Base-by-base conservation (phyloP, 2,888 invertebrate species). In the Sphaerophoria taeniata region DNA sequence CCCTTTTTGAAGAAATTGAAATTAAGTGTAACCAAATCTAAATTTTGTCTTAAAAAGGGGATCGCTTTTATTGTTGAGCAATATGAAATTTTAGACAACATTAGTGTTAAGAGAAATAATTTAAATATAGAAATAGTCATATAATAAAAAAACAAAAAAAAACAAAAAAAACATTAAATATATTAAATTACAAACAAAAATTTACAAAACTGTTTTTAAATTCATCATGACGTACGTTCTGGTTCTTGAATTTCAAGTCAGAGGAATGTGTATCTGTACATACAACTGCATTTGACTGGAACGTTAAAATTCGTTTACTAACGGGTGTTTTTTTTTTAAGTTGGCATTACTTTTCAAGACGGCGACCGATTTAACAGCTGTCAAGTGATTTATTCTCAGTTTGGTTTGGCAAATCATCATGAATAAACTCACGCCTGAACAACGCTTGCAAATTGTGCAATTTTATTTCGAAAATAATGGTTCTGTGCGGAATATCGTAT, bases 81-180 rank as follows among this genome's bases (percentile, higher is more conserved):
- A 71, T 36, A 70, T 76, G 47, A 72, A 75, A 71, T 72, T 67
- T 71, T 56, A 33, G 47, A 61, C 61, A 71, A 67, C 34, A 16
- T n/a, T 51, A 67, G 43, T 75, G 53, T 79, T 56, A 73, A 60
- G 65, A 55, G 12, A 61, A 47, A 45, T 67, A 67, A 61, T 60
- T 76, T 71, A 75, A 71, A 71, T 55, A 14, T 81, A 81, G 76
- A 31, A 74, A 74, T 47, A 60, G 36, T 47, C 60, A 63, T 39
- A 63, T 33, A 63, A 31, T 39, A 76, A n/a, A 61, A 24, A 55
- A 39, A 39, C 1, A 39, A 39, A 39, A 60, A 60, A 67, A 58
- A 69, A 72, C 11, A 60, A 49, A 49, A 16, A 43, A 82, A 24
- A 2, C 24, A 60, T 6, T 24, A 12, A 60, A 60, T 12, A 43